A percentile compares a stretch with the other conserved stretches of the same genome.
phyloP scores from a whole-genome alignment of 2,888 invertebrate species.

The Patella caerulea region DNA sequence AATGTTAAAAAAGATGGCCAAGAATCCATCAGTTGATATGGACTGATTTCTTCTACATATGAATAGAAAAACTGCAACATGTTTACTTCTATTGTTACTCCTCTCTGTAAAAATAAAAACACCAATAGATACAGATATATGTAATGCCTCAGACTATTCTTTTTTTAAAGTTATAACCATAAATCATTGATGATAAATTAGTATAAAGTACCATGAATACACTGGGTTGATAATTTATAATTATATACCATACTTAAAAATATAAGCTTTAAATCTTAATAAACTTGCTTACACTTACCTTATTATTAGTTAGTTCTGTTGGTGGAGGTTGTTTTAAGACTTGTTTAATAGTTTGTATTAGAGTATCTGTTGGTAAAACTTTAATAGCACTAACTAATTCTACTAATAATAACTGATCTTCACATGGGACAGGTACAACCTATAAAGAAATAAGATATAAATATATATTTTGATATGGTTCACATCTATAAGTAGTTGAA shows the following conservation, averaged over 20 bases:
- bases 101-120: constrained; percentile 63
- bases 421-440: constrained; percentile 76
- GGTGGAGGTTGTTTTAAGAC: constrained; percentile 82
- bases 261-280: no score
- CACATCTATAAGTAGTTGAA: neutral
- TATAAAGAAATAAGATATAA: constrained; percentile 67
- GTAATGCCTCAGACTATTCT: no score
- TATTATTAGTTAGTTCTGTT: constrained; percentile 60
- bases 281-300: constrained; percentile 45
- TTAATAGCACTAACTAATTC: constrained; percentile 85
- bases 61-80: constrained; percentile 86
- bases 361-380: constrained; percentile 86
- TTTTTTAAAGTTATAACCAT: neutral
- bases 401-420: constrained; percentile 81
- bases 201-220: no score
- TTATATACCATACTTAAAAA: no score
- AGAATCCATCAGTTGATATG: constrained; percentile 82
- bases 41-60: constrained; percentile 76
- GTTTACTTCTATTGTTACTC: constrained; percentile 80
- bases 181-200: neutral
- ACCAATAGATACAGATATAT: neutral
- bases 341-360: constrained; percentile 85
- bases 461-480: neutral
- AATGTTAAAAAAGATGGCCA: constrained; percentile 85
- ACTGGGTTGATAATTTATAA: no score